These are phyloP conservation scores for Lipotes vexillifer DNA, from an alignment of 2,113 vertebrate genomes.

Conservation along the genomic window DNA sequence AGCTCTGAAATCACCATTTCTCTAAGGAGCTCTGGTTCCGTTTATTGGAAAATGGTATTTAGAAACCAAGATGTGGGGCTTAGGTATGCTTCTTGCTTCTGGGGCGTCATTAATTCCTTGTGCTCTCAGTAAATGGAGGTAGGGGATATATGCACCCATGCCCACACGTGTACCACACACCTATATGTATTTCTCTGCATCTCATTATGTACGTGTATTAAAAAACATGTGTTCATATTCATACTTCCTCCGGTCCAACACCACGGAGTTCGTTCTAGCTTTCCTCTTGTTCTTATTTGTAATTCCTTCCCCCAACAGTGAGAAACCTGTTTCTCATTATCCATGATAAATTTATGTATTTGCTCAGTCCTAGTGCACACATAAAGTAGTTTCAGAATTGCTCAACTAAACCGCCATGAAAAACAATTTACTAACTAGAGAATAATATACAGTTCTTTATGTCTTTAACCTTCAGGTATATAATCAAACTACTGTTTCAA, in stretches of 20 bases:
- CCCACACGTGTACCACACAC: neutral
- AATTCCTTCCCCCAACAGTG: neutral
- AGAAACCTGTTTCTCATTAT: constrained; percentile 17
- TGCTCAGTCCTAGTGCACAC: neutral
- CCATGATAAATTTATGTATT: constrained; percentile 14
- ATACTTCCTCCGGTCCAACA: neutral
- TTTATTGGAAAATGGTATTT: neutral
- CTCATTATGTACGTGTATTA: neutral
- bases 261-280: neutral
- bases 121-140: neutral
- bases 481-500: neutral
- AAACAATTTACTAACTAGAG: constrained; percentile 3
- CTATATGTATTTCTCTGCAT: neutral
- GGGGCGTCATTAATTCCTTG: neutral
- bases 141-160: neutral
- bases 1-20: neutral
- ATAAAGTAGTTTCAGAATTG: neutral
- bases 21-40: neutral
- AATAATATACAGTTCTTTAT: neutral
- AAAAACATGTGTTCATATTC: neutral
- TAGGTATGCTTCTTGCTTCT: neutral
- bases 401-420: neutral
- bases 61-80: neutral
- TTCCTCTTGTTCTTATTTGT: neutral
- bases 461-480: neutral